phyloP scores from a whole-genome alignment of 1,140 invertebrate genomes.

The Philopotamus ludificatus region DNA sequence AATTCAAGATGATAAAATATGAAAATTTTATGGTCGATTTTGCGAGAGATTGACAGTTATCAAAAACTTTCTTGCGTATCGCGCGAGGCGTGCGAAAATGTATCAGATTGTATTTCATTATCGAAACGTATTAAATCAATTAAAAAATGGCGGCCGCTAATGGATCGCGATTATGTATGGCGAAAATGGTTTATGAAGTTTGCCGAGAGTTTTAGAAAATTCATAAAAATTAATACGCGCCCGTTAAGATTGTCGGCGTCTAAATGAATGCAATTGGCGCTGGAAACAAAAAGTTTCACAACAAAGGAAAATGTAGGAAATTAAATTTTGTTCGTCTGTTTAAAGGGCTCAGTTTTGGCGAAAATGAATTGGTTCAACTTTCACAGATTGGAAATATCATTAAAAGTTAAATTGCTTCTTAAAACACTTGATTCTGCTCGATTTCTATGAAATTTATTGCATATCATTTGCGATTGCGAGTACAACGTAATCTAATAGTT shows the following conservation, averaged over 20 bases:
- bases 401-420: background rate
- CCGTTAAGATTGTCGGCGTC: background rate
- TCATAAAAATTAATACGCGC: background rate
- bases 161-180: too few species aligned
- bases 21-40: too few species aligned
- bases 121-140: too few species aligned
- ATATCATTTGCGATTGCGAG: background rate
- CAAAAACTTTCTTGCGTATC: too few species aligned
- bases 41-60: too few species aligned
- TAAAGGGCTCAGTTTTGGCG: background rate
- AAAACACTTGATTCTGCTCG: background rate
- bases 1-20: too few species aligned
- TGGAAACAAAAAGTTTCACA: background rate
- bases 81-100: too few species aligned
- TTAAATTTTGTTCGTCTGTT: background rate
- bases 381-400: background rate
- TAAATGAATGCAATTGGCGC: background rate
- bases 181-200: background rate
- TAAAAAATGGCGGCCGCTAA: too few species aligned
- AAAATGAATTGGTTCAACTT: background rate
- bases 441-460: background rate
- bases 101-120: too few species aligned
- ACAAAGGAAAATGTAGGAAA: background rate
- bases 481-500: too few species aligned
- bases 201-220: background rate